phyloP scores from a whole-genome alignment of 2,797 vertebrate genomes.

The Parauchenoglanis punctatus region DNA sequence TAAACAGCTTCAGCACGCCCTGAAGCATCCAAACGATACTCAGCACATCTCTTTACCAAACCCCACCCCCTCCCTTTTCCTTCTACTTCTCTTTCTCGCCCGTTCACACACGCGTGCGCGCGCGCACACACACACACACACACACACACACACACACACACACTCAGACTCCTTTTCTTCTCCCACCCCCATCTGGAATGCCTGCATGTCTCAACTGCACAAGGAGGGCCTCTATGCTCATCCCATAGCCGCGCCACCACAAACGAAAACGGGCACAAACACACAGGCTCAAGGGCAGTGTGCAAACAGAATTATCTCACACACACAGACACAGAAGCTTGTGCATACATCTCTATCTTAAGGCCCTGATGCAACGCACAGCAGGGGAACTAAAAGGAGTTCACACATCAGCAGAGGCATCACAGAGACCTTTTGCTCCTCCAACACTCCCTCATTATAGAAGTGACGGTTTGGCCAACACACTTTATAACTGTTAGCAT shows the following conservation, averaged over 20 bases:
- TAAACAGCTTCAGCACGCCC: not conserved
- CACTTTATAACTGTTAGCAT: not conserved
- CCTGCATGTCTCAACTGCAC: constrained; percentile 55
- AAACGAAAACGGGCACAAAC: constrained; percentile 34
- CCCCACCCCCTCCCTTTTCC: constrained; percentile 20
- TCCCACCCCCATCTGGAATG: constrained; percentile 59
- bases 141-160: constrained; percentile 32
- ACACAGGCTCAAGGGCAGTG: constrained; percentile 13
- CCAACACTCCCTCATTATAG: not conserved
- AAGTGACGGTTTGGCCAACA: not conserved
- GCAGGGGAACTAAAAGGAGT: not conserved
- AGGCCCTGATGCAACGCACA: not conserved
- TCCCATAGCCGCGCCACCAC: constrained; percentile 49
- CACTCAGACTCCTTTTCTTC: constrained; percentile 39
- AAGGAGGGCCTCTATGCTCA: constrained; percentile 54
- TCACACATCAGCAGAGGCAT: constrained; percentile 16
- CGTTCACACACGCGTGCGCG: not conserved
- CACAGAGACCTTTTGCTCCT: constrained; percentile 9
- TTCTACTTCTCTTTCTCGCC: not conserved
- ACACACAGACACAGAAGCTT: constrained; percentile 41
- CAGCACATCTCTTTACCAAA: constrained; percentile 19
- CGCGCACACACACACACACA: constrained; percentile 8
- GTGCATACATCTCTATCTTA: constrained; percentile 26
- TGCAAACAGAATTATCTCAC: constrained; percentile 43
- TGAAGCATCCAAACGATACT: constrained; percentile 4